A percentile compares a stretch with the other conserved stretches of the same genome.
phyloP scores from a whole-genome alignment of 2,113 vertebrate species.

The Argyrosomus japonicus region DNA sequence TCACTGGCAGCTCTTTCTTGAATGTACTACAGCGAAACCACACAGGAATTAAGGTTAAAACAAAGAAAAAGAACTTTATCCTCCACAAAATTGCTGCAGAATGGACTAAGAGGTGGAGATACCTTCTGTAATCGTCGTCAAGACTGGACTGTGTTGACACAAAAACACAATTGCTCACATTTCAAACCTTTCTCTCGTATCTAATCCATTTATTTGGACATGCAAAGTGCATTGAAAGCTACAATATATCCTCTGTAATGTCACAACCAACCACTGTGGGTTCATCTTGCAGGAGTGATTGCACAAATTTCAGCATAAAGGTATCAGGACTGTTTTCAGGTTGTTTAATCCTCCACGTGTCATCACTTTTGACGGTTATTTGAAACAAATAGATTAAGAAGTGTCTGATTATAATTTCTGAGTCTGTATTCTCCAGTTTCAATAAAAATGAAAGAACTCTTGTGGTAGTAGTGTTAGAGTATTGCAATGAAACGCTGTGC shows the following conservation, averaged over 20 bases:
- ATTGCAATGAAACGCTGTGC: not conserved
- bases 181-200: not conserved
- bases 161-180: no score
- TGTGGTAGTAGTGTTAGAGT: not conserved
- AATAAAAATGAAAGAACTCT: not conserved
- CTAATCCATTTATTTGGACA: not conserved
- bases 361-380: not conserved
- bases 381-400: not conserved
- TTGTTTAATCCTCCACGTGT: not conserved
- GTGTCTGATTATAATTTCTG: not conserved
- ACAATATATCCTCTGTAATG: not conserved
- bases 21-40: slow-evolving; percentile 14
- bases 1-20: slow-evolving; percentile 15
- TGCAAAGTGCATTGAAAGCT: not conserved
- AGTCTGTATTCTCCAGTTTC: slow-evolving; percentile 10
- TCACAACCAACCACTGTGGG: not conserved
- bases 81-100: not conserved
- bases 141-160: no score
- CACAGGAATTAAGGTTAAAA: not conserved
- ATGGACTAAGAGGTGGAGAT: no score
- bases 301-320: not conserved
- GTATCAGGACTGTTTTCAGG: no score
- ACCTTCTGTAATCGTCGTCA: no score
- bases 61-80: no score
- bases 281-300: not conserved